These are phyloP conservation scores for Timema podura DNA, from an alignment of 2,888 invertebrate species.

Conservation along the genomic window DNA sequence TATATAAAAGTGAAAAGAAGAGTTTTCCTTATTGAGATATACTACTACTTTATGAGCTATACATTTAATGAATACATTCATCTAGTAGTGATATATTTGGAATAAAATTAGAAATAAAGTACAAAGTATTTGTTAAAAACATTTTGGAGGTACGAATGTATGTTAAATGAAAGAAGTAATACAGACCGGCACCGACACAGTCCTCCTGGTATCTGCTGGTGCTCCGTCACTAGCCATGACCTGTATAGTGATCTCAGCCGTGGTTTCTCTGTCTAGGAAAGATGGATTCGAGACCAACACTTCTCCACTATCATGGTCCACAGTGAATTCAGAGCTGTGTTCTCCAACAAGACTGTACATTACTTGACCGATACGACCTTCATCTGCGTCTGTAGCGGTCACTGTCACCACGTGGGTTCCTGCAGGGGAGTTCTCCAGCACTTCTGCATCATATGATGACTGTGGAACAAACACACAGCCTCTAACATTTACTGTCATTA, in stretches of 20 bases:
- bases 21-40: too few species aligned
- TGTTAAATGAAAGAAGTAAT: neutral
- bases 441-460: conserved; percentile 49
- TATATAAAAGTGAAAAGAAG: too few species aligned
- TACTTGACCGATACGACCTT: conserved; percentile 73
- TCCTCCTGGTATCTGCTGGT: conserved; percentile 61
- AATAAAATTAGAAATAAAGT: conserved; percentile 12
- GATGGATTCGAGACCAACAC: conserved; percentile 69
- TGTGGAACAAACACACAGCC: too few species aligned
- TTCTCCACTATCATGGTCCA: conserved; percentile 66
- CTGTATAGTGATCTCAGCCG: conserved; percentile 65
- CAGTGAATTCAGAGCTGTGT: conserved; percentile 66
- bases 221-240: conserved; percentile 81
- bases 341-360: conserved; percentile 74
- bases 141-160: neutral
- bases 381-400: conserved; percentile 72
- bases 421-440: conserved; percentile 70
- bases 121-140: neutral
- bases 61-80: conserved; percentile 8
- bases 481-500: too few species aligned
- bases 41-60: neutral
- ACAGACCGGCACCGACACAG: conserved; percentile 69
- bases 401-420: conserved; percentile 71
- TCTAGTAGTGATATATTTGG: neutral
- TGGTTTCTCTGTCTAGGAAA: conserved; percentile 72